Base-by-base conservation (phyloP, 1,140 invertebrate genomes). In the Aphidius ervi region DNA sequence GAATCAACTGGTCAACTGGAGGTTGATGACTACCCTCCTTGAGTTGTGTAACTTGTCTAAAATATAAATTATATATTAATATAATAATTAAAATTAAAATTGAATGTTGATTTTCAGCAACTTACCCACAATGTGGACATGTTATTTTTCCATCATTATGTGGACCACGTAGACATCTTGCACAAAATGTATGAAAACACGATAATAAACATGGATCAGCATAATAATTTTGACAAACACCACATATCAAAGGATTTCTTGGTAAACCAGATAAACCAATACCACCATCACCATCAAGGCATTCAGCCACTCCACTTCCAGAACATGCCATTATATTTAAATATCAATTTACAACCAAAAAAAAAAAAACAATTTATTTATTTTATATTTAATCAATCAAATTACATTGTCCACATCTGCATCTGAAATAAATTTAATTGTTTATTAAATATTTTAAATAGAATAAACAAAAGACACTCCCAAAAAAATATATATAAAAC, bases 101-200 rank as follows among this genome's bases (percentile, higher is more conserved):
- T 6, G 16, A 56, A 46, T 40, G 16, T 31, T 31, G 1, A 31
- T 31, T 31, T 31, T 31, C 4, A 31, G 4, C 23, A 31, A 31
- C 46, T 81, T 76, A 88, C 87, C 86, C 83, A 76, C 87, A 89
- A 60, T 86, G 81, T 9, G 86, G 86, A 75, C 87, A 89, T 56
- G 80, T 73, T 43, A 88, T 72, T 67, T 85, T 84, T 53, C 82
- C 77, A 66, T 88, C 86, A 56, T 84, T 74, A 58, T 85, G 82
- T 55, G 84, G 77, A 45, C 83, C 84, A 50, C 82, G 79, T 41
- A 88, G 70, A 70, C 87, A 89, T 56, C 83, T 77, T 6, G 85
- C 79, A 74, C 87, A 89, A 69, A 88, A 87, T 8, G 86, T 86
- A 70, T 89, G 87, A 67, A 85, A 89, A 70, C 87, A 89, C 41